Percentiles rank a stretch among this genome's conserved stretches.
Evolutionary conservation across 92 coral and sea anemone genomes (phyloP).

Genomic region (Paramuricea clavata): DNA sequence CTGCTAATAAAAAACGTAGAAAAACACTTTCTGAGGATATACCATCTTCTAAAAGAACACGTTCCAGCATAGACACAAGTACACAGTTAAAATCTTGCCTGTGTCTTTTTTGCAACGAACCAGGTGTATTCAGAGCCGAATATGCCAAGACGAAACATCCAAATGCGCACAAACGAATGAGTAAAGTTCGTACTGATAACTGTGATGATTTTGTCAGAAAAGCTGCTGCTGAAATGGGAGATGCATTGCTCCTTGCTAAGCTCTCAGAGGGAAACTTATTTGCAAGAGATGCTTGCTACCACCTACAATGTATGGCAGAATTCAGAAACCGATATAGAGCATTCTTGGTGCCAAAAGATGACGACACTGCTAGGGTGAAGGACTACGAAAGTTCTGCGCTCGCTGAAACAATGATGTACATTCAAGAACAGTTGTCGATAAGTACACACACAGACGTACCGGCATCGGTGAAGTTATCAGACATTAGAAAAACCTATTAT

Average conservation of each 20-base stretch:
- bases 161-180: conserved; percentile 24
- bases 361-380: not conserved
- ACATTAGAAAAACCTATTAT: conserved; percentile 15
- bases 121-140: conserved; percentile 31
- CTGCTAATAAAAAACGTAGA: conserved; percentile 23
- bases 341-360: not conserved
- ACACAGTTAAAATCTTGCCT: conserved; percentile 28
- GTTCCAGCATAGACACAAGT: conserved; percentile 26
- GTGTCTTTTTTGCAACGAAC: conserved; percentile 39
- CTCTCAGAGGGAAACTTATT: conserved; percentile 27
- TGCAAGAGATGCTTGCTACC: conserved; percentile 46
- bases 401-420: conserved; percentile 40
- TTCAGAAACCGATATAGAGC: conserved; percentile 13
- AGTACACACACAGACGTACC: conserved; percentile 5
- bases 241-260: conserved; percentile 34
- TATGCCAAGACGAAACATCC: conserved; percentile 34
- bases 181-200: conserved; percentile 44
- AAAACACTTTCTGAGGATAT: not conserved
- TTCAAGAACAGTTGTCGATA: conserved; percentile 9
- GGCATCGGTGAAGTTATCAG: conserved; percentile 11
- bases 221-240: conserved; percentile 33
- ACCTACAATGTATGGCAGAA: conserved; percentile 1
- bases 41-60: conserved; percentile 30
- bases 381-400: conserved; percentile 5
- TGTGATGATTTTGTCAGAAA: conserved; percentile 32